Evolutionary conservation across 1,140 invertebrate species (phyloP).

Genomic region (Ditylenchus dipsaci): DNA sequence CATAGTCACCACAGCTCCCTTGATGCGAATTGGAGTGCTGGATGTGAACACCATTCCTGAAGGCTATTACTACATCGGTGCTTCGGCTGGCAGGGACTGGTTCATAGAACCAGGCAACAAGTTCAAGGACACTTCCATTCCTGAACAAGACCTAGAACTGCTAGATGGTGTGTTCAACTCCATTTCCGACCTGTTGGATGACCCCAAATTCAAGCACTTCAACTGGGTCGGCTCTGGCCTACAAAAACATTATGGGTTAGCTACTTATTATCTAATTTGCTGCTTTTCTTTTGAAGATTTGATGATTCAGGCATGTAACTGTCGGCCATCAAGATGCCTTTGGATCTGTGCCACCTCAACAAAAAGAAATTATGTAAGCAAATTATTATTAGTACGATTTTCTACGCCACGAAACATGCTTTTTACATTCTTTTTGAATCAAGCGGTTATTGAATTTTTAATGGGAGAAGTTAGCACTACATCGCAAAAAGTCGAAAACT

Average conservation of each 20-base stretch:
- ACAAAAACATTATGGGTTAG: slow-evolving; percentile 57
- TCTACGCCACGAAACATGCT: no score
- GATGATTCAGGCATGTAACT: slow-evolving; percentile 5
- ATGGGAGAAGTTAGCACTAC: no score
- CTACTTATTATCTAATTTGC: slow-evolving; percentile 19
- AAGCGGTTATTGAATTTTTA: no score
- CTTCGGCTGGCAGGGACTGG: slow-evolving; percentile 56
- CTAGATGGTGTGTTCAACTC: slow-evolving; percentile 48
- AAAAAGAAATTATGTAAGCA: slow-evolving; percentile 31
- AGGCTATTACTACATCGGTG: slow-evolving; percentile 58
- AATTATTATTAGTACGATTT: slow-evolving; percentile 14
- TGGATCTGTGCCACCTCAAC: slow-evolving; percentile 32
- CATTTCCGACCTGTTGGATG: slow-evolving; percentile 48
- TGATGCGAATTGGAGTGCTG: slow-evolving; percentile 51
- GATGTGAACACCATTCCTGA: slow-evolving; percentile 57
- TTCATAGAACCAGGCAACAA: slow-evolving; percentile 55
- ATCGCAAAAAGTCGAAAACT: no score
- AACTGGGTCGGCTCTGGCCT: slow-evolving; percentile 56
- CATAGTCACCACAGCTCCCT: slow-evolving; percentile 56
- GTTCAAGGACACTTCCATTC: slow-evolving; percentile 57
- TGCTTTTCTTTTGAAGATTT: no score
- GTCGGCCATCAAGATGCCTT: slow-evolving; percentile 55
- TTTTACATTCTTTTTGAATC: no score
- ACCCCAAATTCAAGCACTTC: slow-evolving; percentile 53
- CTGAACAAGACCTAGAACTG: slow-evolving; percentile 48